Evolutionary conservation across 2,888 invertebrate species (phyloP).

Genomic region (Herminia tarsipennalis): DNA sequence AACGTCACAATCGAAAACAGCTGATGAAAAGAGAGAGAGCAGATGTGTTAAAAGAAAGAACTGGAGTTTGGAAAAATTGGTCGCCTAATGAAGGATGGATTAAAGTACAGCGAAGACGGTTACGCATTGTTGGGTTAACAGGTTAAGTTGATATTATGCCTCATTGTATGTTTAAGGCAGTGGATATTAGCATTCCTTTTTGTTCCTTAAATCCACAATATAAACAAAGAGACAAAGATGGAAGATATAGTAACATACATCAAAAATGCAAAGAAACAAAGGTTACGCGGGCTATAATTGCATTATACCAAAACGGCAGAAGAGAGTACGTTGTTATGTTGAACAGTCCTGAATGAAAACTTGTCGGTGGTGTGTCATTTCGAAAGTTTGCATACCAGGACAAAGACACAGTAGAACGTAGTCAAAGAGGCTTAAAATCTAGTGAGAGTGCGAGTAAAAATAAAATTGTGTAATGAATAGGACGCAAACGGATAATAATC

Average conservation of each 20-base stretch:
- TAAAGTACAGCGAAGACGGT: background rate
- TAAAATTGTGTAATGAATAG: too few relatives aligned
- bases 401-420: background rate
- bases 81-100: background rate
- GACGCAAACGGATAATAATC: too few relatives aligned
- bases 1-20: too few relatives aligned
- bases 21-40: too few relatives aligned
- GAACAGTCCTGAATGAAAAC: background rate
- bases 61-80: background rate
- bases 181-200: background rate
- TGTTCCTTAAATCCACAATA: background rate
- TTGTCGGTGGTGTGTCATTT: background rate
- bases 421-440: background rate
- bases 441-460: too few relatives aligned
- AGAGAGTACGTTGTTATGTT: too few relatives aligned
- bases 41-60: background rate
- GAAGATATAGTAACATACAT: background rate
- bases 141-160: background rate
- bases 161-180: background rate
- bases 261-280: background rate
- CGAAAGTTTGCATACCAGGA: background rate
- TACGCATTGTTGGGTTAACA: background rate
- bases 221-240: background rate
- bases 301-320: background rate
- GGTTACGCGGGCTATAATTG: background rate